phyloP scores from a whole-genome alignment of 2,113 vertebrate species.

The Oncorhynchus nerka region DNA sequence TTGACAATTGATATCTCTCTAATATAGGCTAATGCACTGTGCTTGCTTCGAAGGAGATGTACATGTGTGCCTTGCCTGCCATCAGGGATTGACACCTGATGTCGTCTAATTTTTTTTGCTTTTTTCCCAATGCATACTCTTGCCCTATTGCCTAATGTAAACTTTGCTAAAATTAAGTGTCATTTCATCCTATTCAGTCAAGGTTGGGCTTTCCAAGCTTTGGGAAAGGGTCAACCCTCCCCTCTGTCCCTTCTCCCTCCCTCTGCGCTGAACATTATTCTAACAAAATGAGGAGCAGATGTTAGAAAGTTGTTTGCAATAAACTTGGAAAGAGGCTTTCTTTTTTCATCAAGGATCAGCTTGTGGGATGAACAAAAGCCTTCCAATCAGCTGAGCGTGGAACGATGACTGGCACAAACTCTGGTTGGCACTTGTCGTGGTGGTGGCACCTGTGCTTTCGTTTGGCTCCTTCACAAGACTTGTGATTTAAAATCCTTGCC shows the following conservation, averaged over 20 bases:
- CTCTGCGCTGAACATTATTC: conserved; percentile 57
- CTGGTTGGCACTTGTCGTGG: not conserved
- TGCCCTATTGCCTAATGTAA: not conserved
- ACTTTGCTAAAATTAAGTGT: not conserved
- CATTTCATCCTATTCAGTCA: not conserved
- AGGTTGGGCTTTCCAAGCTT: conserved; percentile 41
- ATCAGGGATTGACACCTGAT: not conserved
- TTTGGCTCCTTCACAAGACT: not conserved
- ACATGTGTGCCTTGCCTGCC: too few relatives aligned
- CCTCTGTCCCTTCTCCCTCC: not conserved
- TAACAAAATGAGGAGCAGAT: conserved; percentile 71
- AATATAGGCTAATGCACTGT: too few relatives aligned
- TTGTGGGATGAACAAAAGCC: conserved; percentile 6
- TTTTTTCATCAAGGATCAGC: conserved; percentile 30
- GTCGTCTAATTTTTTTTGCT: not conserved
- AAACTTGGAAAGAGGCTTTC: conserved; percentile 26
- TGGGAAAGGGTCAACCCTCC: conserved; percentile 24
- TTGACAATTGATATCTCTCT: too few relatives aligned
- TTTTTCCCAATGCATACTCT: not conserved
- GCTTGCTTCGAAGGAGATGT: too few relatives aligned
- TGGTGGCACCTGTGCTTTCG: not conserved
- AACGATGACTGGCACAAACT: not conserved
- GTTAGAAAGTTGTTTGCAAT: conserved; percentile 62
- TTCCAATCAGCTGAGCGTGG: not conserved
- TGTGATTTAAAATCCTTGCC: not conserved